Conservation (phyloP, 2,888 invertebrate genomes). For the Eupithecia centaureata region DNA sequence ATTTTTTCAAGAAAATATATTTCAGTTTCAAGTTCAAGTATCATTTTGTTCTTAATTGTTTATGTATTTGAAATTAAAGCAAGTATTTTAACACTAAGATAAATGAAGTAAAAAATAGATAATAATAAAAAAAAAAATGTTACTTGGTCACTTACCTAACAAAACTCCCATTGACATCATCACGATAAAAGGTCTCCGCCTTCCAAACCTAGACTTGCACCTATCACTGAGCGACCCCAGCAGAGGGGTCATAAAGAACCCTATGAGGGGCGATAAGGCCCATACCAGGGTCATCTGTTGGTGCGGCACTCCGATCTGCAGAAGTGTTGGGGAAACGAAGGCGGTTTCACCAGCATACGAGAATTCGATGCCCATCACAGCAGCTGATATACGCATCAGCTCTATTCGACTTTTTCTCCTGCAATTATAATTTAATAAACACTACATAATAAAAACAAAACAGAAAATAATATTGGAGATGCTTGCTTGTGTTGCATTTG, state of each 20-base stretch:
- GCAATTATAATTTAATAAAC: constrained; percentile 39
- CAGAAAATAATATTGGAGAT: not conserved
- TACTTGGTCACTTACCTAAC: constrained; percentile 85
- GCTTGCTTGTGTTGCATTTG: not conserved
- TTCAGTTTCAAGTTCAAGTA: not conserved
- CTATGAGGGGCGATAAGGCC: constrained; percentile 96
- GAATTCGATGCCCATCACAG: constrained; percentile 98
- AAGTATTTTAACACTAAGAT: not conserved
- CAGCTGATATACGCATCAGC: constrained; percentile 94
- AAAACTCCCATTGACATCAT: constrained; percentile 94
- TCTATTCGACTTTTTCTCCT: constrained; percentile 92
- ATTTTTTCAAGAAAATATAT: not conserved
- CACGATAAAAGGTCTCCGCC: constrained; percentile 96
- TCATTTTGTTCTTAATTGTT: too few relatives aligned
- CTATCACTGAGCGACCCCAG: constrained; percentile 96
- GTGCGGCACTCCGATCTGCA: constrained; percentile 96
- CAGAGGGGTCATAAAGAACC: constrained; percentile 96
- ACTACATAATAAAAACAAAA: not conserved
- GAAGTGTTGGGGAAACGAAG: constrained; percentile 96
- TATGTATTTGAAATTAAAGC: not conserved
- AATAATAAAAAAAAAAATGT: constrained; percentile 17
- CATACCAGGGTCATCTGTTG: constrained; percentile 97
- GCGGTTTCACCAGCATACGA: constrained; percentile 99
- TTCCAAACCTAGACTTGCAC: constrained; percentile 91
- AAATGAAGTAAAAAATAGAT: too few relatives aligned